These are phyloP conservation scores for Mormyrus proboscirostris DNA, from an alignment of 2,797 vertebrate species.

Conservation along the genomic window DNA sequence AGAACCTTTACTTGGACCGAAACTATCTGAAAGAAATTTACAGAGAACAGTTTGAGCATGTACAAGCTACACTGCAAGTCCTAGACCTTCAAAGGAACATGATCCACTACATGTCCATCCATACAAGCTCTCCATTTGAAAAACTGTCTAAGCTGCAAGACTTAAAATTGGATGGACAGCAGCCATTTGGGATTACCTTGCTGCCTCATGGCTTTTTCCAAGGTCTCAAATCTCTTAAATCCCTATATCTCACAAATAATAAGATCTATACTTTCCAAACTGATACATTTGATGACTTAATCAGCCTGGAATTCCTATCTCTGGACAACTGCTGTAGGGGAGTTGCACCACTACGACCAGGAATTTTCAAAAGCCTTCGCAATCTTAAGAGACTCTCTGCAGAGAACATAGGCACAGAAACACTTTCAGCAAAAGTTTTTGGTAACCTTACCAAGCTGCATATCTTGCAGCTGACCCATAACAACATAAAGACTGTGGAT, in stretches of 20 bases:
- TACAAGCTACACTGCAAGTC: conserved; percentile 55
- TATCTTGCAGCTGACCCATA: conserved; percentile 62
- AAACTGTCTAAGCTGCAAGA: conserved; percentile 61
- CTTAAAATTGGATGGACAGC: conserved; percentile 60
- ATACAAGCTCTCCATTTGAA: conserved; percentile 57
- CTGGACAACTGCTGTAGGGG: conserved; percentile 63
- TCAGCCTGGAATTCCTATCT: conserved; percentile 52
- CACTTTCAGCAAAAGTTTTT: conserved; percentile 64
- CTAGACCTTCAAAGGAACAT: conserved; percentile 62
- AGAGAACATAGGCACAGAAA: conserved; percentile 73
- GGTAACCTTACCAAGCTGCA: conserved; percentile 65
- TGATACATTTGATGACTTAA: conserved; percentile 67
- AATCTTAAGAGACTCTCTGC: conserved; percentile 53
- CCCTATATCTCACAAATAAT: conserved; percentile 65
- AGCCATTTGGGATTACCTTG: conserved; percentile 56
- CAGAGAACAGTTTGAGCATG: conserved; percentile 33
- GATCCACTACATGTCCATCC: conserved; percentile 47
- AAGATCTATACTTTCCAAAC: conserved; percentile 48
- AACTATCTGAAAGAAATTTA: conserved; percentile 65
- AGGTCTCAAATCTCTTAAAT: conserved; percentile 55
- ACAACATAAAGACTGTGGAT: conserved; percentile 62
- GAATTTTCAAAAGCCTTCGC: conserved; percentile 71
- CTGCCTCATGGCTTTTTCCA: conserved; percentile 56
- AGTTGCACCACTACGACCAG: conserved; percentile 58
- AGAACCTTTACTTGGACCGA: conserved; percentile 69